Evolutionary conservation across 2,113 vertebrate genomes (phyloP).

Genomic region (Hirundichthys speculiger): DNA sequence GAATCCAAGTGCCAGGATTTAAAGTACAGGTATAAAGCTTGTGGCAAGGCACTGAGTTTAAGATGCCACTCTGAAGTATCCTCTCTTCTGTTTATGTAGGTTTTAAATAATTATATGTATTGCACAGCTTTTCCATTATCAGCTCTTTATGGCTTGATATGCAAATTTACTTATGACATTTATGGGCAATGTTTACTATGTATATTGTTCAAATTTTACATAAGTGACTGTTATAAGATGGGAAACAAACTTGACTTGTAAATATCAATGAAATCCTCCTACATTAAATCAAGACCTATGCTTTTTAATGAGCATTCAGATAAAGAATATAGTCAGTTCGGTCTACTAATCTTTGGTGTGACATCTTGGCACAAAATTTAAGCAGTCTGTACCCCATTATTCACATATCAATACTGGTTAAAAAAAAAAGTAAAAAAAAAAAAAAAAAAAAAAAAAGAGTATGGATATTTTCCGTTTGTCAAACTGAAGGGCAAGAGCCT

Average conservation of each 20-base stretch:
- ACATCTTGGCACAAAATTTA: slow-evolving; percentile 68
- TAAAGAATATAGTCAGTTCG: slow-evolving; percentile 39
- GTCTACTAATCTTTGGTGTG: slow-evolving; percentile 71
- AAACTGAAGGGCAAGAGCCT: slow-evolving; percentile 32
- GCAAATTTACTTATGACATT: slow-evolving; percentile 32
- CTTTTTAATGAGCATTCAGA: slow-evolving; percentile 46
- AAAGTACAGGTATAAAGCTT: slow-evolving; percentile 71
- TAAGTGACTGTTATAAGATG: slow-evolving; percentile 68
- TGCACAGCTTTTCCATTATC: slow-evolving; percentile 63
- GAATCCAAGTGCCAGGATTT: slow-evolving; percentile 62
- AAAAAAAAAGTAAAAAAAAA: background rate
- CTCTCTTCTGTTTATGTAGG: slow-evolving; percentile 55
- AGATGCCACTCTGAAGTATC: slow-evolving; percentile 67
- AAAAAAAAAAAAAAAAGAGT: slow-evolving; percentile 1
- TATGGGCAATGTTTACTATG: slow-evolving; percentile 32
- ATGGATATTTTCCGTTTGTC: background rate
- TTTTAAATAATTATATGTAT: slow-evolving; percentile 63
- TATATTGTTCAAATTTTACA: slow-evolving; percentile 57
- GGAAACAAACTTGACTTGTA: slow-evolving; percentile 58
- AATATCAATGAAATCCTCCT: slow-evolving; percentile 48
- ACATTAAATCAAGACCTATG: slow-evolving; percentile 40
- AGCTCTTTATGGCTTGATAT: slow-evolving; percentile 73
- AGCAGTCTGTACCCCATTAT: slow-evolving; percentile 45
- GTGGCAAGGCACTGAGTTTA: slow-evolving; percentile 79
- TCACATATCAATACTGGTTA: slow-evolving; percentile 31